Base-by-base conservation (phyloP, 2,113 vertebrate species). In the Rhynchomys soricoides region DNA sequence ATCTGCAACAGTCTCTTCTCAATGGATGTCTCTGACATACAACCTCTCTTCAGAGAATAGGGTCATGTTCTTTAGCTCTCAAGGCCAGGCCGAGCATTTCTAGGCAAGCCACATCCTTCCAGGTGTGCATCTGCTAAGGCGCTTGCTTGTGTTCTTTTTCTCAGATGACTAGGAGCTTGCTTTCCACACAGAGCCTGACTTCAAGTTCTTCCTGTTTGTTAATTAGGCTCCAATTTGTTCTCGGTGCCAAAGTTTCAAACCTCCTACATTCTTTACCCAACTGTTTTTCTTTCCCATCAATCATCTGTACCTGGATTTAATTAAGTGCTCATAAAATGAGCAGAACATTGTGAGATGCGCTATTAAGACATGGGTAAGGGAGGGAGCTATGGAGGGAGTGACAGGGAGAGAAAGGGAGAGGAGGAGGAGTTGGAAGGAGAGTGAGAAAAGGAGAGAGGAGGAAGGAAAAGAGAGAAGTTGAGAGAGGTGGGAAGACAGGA, bases 181-280 rank as follows among this genome's bases (percentile, higher is more conserved):
- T 68, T 92, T 93, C 96, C 90, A 89, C 89, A 29, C 31, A 3
- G 7, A n/a, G 86, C 62, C 11, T 9, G 86, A 19, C 94, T 94
- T 88, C 96, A 73, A 1, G 91, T 94, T 95, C 96, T 95, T 96
- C 97, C 96, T 97, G 94, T 96, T 95, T 89, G 78, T 90, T 97
- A 89, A 95, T 89, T 90, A 88, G 92, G 7, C 91, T 93, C 82
- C 94, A 88, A 95, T 96, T 95, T 95, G 96, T 96, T 91, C 88
- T 86, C 40, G 0, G 37, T 59, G 96, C 94, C 97, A 85, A 93
- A 77, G 45, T n/a, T 77, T 89, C 85, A 94, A 95, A 21, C 94
- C 92, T 78, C 91, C 86, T 77, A 66, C 48, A 0, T 77, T 94
- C 66, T 75, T 45, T 55, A 22, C 75, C 75, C 43, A 7, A 74